phyloP scores from a whole-genome alignment of 2,797 vertebrate genomes.

The Anguilla obscura region DNA sequence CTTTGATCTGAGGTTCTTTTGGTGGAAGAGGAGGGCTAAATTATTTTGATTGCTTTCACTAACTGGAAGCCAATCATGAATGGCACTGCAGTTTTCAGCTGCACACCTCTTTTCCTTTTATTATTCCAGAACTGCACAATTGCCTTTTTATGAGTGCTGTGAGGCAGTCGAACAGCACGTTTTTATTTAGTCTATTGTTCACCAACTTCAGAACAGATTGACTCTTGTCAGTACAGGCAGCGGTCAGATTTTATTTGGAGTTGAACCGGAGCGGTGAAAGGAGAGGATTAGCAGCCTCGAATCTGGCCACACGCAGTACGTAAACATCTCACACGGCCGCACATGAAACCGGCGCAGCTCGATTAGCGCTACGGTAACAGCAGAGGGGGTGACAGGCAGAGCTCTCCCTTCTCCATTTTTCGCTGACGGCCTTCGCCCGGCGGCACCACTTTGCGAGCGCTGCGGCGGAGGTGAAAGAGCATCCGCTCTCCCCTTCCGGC shows the following conservation, averaged over 20 bases:
- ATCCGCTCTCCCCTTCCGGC: not conserved
- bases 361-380: not conserved
- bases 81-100: constrained; percentile 7
- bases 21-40: constrained; percentile 10
- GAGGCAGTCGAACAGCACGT: not conserved
- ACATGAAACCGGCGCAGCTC: not conserved
- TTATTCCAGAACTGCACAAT: not conserved
- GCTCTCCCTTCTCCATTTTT: constrained; percentile 10
- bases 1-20: constrained; percentile 27
- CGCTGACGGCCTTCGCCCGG: not conserved
- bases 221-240: not conserved
- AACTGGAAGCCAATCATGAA: constrained; percentile 22
- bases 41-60: constrained; percentile 19
- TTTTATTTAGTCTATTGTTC: constrained; percentile 5
- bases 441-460: not conserved
- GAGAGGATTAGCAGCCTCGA: not conserved
- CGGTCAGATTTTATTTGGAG: not conserved
- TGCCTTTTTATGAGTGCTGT: not conserved
- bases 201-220: constrained; percentile 9
- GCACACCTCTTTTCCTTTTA: not conserved
- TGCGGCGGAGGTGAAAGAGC: constrained; percentile 1
- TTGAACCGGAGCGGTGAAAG: not conserved
- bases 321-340: not conserved
- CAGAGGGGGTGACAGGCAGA: not conserved
- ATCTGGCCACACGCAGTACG: not conserved